phyloP scores from a whole-genome alignment of 2,113 vertebrate genomes.

The zebrafish (Danio rerio) region GRCz12tu NC_133196.1:12830001-12830500 shows the following conservation, averaged over 20 bases:
- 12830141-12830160: slow-evolving; percentile 46
- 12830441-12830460: slow-evolving; percentile 62
- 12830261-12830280: neutral
- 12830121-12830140: slow-evolving; percentile 53
- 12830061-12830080: slow-evolving; percentile 65
- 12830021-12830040: slow-evolving; percentile 15
- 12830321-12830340: neutral
- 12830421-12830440: slow-evolving; percentile 67
- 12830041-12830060: slow-evolving; percentile 66
- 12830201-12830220: slow-evolving; percentile 18
- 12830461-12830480: slow-evolving; percentile 58
- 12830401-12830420: slow-evolving; percentile 62
- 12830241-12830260: neutral
- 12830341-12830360: neutral
- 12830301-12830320: neutral
- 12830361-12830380: slow-evolving; percentile 21
- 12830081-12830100: slow-evolving; percentile 66
- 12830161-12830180: slow-evolving; percentile 51
- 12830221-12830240: neutral
- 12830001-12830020: slow-evolving; percentile 24
- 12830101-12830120: slow-evolving; percentile 45
- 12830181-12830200: slow-evolving; percentile 21
- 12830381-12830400: slow-evolving; percentile 53
- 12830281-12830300: neutral
- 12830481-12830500: slow-evolving; percentile 40